Evolutionary conservation across 1,140 invertebrate genomes (phyloP).

Genomic region (Harpegnathos saltator): DNA sequence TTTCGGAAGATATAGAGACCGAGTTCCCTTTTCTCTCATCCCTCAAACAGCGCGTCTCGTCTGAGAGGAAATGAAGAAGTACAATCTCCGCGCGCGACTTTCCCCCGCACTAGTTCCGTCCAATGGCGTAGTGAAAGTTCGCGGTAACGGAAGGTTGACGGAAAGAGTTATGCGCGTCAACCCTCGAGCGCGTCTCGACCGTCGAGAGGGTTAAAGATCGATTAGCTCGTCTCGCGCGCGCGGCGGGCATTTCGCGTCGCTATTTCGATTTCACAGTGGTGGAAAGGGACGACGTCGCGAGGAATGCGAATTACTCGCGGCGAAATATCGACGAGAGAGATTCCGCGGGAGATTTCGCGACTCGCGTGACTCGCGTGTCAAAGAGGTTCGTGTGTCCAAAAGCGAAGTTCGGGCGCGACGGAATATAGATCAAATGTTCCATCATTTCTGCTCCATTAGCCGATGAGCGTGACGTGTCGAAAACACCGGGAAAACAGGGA

Average conservation of each 20-base stretch:
- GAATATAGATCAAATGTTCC: constrained; percentile 52
- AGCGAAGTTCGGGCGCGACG: constrained; percentile 37
- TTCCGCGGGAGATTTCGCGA: constrained; percentile 41
- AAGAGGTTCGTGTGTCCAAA: constrained; percentile 21
- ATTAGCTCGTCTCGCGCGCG: constrained; percentile 33
- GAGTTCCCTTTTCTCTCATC: background rate
- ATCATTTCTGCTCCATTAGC: constrained; percentile 54
- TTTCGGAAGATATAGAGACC: background rate
- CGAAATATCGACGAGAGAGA: constrained; percentile 47
- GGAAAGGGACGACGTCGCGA: constrained; percentile 16
- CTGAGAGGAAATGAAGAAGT: background rate
- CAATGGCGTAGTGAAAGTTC: constrained; percentile 37
- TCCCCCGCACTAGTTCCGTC: constrained; percentile 7
- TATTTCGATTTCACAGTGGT: constrained; percentile 36
- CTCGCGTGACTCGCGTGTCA: constrained; percentile 46
- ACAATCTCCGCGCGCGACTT: constrained; percentile 2
- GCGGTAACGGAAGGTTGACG: background rate
- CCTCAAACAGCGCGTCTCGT: background rate
- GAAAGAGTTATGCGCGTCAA: constrained; percentile 30
- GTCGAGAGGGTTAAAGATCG: constrained; percentile 49
- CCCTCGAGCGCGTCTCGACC: constrained; percentile 25
- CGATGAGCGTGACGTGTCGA: constrained; percentile 39
- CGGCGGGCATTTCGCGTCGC: constrained; percentile 33
- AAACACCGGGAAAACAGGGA: constrained; percentile 9
- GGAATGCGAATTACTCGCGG: constrained; percentile 33